Base-by-base conservation (phyloP, 1,140 invertebrate species). In the Trichomalopsis sarcophagae region DNA sequence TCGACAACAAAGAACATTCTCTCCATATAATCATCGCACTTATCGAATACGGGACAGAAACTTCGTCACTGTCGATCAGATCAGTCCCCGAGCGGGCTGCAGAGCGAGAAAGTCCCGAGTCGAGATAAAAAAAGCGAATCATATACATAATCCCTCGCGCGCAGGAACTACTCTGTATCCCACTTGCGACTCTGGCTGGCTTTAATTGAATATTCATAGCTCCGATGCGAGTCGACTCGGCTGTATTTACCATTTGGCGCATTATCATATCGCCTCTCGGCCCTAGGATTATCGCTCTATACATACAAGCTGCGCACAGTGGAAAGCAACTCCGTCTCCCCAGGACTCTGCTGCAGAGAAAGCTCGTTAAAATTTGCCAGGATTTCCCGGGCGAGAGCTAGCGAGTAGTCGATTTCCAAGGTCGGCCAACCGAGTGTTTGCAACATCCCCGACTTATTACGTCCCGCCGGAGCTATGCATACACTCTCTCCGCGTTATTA, bases 121-220 rank as follows among this genome's bases (percentile, higher is more conserved):
- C 9, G 40, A 36, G 33, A 79, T 68, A 62, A 62, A n/a, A 27
- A 36, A 62, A 62, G 5, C 2, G 17, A 62, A n/a, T 7, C 55
- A 14, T 50, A 62, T 62, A 62, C 55, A 62, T 62, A 62, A 62
- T 62, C 55, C 55, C 55, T 62, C 55, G 55, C 55, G n/a, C 55
- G 55, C 21, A 62, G 55, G 55, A 62, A 21, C 17, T n/a, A 62
- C 17, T 62, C 21, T 14, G 55, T n/a, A 62, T 62, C 14, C 55
- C 21, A 62, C 17, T n/a, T 21, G 55, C 17, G n/a, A 62, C 55
- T 62, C 14, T 7, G 7, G 55, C 55, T 62, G 55, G 21, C 40
- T 80, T 74, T 80, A 79, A 87, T 87, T 88, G 87, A 89, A 89
- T 89, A 89, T 89, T 88, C 88, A 89, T 87, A 84, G 71, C 47